Percentiles rank a stretch among this genome's conserved stretches.
phyloP scores from a whole-genome alignment of 2,113 vertebrate genomes.

The Lanius collurio region DNA sequence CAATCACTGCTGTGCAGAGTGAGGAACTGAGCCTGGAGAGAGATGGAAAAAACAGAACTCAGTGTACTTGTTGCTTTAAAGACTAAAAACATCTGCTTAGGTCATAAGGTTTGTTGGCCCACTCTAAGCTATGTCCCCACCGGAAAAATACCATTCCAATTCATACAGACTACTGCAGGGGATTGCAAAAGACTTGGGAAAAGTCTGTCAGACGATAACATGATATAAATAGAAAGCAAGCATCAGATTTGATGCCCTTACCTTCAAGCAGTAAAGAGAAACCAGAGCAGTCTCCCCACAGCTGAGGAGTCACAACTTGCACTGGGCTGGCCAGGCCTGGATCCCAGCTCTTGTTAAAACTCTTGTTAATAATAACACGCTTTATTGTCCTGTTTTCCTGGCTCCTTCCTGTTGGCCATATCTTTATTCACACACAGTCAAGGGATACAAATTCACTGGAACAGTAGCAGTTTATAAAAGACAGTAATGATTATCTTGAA shows the following conservation, averaged over 20 bases:
- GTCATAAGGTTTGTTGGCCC: slow-evolving; percentile 24
- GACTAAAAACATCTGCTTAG: slow-evolving; percentile 37
- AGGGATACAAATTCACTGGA: slow-evolving; percentile 18
- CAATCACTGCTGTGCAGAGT: background rate
- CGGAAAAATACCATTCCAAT: background rate
- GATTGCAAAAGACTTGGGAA: background rate
- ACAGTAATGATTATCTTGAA: background rate
- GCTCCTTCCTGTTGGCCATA: background rate
- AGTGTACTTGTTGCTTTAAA: background rate
- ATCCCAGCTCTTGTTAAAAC: background rate
- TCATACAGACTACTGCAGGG: background rate
- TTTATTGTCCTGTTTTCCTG: background rate
- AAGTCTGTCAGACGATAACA: background rate
- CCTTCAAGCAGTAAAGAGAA: background rate
- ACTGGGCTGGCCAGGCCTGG: background rate
- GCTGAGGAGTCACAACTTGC: background rate
- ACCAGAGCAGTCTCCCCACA: background rate
- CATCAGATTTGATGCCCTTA: background rate
- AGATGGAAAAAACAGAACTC: slow-evolving; percentile 28
- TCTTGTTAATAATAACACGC: background rate
- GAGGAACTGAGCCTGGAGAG: background rate
- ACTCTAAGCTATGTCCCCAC: background rate
- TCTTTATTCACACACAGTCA: slow-evolving; percentile 27
- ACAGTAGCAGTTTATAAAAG: slow-evolving; percentile 29
- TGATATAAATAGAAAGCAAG: background rate